Base-by-base conservation (phyloP, 1,140 invertebrate species). In the Acarapis woodi region DNA sequence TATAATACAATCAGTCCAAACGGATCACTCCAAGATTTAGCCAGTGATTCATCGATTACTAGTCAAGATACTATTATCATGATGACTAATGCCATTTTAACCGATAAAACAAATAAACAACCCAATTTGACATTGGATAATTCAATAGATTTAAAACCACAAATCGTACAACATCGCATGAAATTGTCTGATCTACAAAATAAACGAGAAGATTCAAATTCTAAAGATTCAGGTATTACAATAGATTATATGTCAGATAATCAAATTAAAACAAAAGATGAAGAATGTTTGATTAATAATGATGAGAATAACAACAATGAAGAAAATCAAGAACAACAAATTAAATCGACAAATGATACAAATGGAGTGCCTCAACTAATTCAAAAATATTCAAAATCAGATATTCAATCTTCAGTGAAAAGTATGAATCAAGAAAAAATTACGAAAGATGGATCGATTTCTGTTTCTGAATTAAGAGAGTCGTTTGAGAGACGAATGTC, bases 51-150 rank as follows among this genome's bases (percentile, higher is more conserved):
- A 1, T 40, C 38, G 26, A 35, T 43, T 22, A 43, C 42, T 9
- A 40, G 38, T 21, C 42, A 43, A 31, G 42, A 43, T 30, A 43
- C 42, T 9, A 43, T 43, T n/a, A 43, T 43, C 21, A 29, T 43
- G 22, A 42, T 42, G 22, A 43, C 33, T 12, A 41, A 31, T 15
- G 20, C 38, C 4, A 23, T 36, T 12, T 10, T 22, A 3, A 29
- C 26, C 15, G 31, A 25, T 35, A 3, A 9, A 24, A 9, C 9
- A 3, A 35, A 35, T n/a, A 4, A 9, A n/a, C 3, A 22, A 3
- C 12, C 38, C n/a, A 19, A 8, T 5, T 15, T 14, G 15, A 12
- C 16, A 9, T n/a, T 26, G 4, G 20, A 36, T 6, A 22, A 37
- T 32, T 24, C n/a, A 10, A 23, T 31, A 22, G 3, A 34, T 16